Evolutionary conservation across 2,797 vertebrate genomes (phyloP), one percentile per base, ranked within the genome.

Genomic region (Etheostoma perlongum): DNA sequence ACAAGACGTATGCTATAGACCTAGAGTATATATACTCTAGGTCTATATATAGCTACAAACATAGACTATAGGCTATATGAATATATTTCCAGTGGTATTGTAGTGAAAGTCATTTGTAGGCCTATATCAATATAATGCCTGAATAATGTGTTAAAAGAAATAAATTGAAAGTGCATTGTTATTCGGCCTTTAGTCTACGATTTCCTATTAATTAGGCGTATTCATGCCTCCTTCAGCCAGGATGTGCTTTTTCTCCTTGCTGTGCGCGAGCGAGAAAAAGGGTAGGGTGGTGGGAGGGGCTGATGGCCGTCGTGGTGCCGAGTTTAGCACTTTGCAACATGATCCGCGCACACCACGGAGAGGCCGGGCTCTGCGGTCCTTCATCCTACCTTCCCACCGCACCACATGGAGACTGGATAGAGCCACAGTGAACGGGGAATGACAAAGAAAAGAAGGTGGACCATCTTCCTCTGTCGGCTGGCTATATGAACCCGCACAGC

Each of bases 301-400:
- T 40, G 82, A 36, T 73, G 88, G 30, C 30, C 30, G 30, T 30
- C 30, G 30, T 30, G 30, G 5, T 82, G 88, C 88, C 88, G 33
- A 88, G 90, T 93, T 93, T 92, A 91, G 92, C 91, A 77, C 88
- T 88, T 87, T 92, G 94, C 85, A 95, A 95, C 81, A 86, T 88
- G 93, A 95, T 92, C 92, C 91, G 62, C 59, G 76, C 72, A 47
- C 83, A 76, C 64, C 86, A 66, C 81, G 64, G 57, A 83, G 88
- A 90, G 90, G 89, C 88, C 83, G 93, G 91, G 78, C 89, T 88
- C 84, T 89, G 91, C 80, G 78, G 76, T 83, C 58, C 85, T 57
- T 72, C 81, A 52, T 74, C 76, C 81, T 82, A 79, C 78, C 64
- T 19, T 55, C 72, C 84, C 79, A 49, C 67, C 76, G 68, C 84